These are phyloP conservation scores for Dinoponera quadriceps DNA, from an alignment of 1,140 invertebrate species.

Conservation along the genomic window DNA sequence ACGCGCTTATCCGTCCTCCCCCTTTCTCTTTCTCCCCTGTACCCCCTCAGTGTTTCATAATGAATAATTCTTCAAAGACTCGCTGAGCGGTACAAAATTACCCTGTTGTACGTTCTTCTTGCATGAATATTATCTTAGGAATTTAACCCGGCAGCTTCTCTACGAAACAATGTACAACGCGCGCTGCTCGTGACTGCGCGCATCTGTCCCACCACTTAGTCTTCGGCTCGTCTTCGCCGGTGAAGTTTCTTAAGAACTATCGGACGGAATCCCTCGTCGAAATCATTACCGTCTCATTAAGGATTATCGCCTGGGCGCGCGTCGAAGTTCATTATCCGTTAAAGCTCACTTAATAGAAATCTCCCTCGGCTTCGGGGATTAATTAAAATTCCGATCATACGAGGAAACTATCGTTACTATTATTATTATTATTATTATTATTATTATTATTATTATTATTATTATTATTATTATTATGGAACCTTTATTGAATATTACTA, in stretches of 20 bases:
- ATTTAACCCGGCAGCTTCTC: slow-evolving; percentile 8
- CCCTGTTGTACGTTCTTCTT: slow-evolving; percentile 7
- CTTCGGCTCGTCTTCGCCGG: neutral
- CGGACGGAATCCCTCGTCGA: slow-evolving; percentile 2
- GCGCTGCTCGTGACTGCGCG: neutral
- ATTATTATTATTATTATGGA: too few relatives aligned
- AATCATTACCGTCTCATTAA: slow-evolving; percentile 17
- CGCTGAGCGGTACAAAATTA: neutral
- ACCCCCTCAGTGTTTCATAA: neutral
- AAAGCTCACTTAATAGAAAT: too few relatives aligned
- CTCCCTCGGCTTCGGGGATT: too few relatives aligned
- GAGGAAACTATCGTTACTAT: too few relatives aligned
- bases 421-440: too few relatives aligned
- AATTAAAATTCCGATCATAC: too few relatives aligned
- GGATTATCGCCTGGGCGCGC: neutral
- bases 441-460: too few relatives aligned
- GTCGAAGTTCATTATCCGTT: too few relatives aligned
- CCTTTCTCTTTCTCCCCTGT: too few relatives aligned
- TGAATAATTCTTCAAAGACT: neutral
- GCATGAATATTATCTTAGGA: slow-evolving; percentile 2
- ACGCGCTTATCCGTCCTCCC: neutral
- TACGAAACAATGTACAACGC: neutral
- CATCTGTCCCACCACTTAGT: neutral
- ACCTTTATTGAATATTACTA: too few relatives aligned
- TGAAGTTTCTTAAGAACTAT: slow-evolving; percentile 26